These are phyloP conservation scores for Marronus borbonicus DNA, from an alignment of 2,888 invertebrate species.

Conservation along the genomic window DNA sequence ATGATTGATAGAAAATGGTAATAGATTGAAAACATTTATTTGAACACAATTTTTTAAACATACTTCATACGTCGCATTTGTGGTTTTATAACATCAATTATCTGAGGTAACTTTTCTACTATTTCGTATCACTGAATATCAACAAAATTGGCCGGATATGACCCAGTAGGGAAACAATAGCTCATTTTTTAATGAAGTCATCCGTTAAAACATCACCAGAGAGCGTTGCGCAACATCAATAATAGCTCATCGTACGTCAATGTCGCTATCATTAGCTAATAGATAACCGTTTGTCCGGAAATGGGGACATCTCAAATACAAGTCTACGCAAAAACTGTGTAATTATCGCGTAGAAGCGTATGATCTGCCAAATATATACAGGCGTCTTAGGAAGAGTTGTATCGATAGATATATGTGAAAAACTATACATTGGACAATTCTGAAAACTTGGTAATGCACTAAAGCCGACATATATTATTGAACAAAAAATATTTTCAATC, in stretches of 20 bases:
- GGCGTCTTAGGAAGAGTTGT: too few relatives aligned
- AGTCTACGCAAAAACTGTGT: background rate
- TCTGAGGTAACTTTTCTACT: conserved; percentile 39
- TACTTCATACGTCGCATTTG: conserved; percentile 7
- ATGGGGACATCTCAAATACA: conserved; percentile 40
- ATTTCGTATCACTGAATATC: conserved; percentile 42
- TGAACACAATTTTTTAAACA: background rate
- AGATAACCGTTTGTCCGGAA: conserved; percentile 54
- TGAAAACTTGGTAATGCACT: too few relatives aligned
- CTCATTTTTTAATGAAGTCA: conserved; percentile 61
- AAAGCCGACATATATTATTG: too few relatives aligned
- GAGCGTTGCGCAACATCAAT: conserved; percentile 58
- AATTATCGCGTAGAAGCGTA: background rate
- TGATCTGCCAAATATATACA: too few relatives aligned
- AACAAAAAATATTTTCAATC: too few relatives aligned
- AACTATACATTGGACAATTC: too few relatives aligned
- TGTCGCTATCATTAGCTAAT: conserved; percentile 57
- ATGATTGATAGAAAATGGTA: too few relatives aligned
- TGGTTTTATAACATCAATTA: conserved; percentile 45
- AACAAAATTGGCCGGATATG: conserved; percentile 58
- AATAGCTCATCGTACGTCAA: conserved; percentile 55
- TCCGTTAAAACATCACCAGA: conserved; percentile 60
- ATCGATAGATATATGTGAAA: too few relatives aligned
- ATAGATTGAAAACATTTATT: too few relatives aligned
- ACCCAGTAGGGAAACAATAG: conserved; percentile 59